Base-by-base conservation (phyloP, 2,888 invertebrate species). In the Tinea trinotella region DNA sequence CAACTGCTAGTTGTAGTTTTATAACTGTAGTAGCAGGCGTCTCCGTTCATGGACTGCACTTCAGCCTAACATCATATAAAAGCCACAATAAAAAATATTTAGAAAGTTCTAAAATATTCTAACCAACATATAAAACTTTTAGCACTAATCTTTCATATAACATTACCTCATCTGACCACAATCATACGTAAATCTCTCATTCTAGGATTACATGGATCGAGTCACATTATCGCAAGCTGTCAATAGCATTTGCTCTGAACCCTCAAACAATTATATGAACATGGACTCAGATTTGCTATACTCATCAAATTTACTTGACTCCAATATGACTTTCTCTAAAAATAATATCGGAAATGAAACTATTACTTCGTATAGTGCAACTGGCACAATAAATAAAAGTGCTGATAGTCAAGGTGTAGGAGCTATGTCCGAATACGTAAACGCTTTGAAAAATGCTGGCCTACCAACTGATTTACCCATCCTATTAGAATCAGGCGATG, bases 401-500 rank as follows among this genome's bases (percentile, higher is more conserved):
- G n/a, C 3, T 12, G 20, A 48, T 19, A 50, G 24, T 24, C 1
- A 66, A 40, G 76, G 72, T 17, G 76, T 83, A 22, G 72, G 73
- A 55, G 81, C 82, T 2, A 80, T 86, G 83, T 82, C 85, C 1
- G 83, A 85, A 66, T 87, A 79, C 58, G 87, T 81, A n/a, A 87
- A 77, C 58, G 87, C 78, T 2, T 68, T 79, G 48, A 87, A 87
- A 64, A 84, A 64, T 58, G 87, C 81, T 18, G 85, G 82, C 3
- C 67, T 81, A 20, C 84, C 81, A 1, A 86, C 84, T 10, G 83
- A 83, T 60, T 62, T 83, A 40, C 87, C 90, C 17, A 89, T 90
- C 61, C 86, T 90, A 59, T 89, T 89, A 59, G 90, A 90, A 67
- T 90, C 89, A 1, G 89, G 88, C 18, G 90, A 90, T 59, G 90